Evolutionary conservation across 2,797 vertebrate species (phyloP).

Genomic region (Danio tinwini): DNA sequence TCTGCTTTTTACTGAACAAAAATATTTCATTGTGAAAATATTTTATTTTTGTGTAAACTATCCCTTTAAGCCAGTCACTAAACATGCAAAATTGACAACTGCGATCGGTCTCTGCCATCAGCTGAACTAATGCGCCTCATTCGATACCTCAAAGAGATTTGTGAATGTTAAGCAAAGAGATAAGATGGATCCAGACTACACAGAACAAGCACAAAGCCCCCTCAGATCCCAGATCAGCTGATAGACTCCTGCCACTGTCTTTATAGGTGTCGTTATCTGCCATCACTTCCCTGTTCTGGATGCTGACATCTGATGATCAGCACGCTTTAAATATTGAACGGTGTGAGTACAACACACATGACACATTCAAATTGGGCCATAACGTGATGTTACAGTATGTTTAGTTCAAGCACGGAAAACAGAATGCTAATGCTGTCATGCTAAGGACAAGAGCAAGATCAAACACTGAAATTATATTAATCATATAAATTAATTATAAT

Average conservation of each 20-base stretch:
- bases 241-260: slow-evolving; percentile 61
- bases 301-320: slow-evolving; percentile 70
- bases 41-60: too few species aligned
- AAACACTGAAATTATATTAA: too few species aligned
- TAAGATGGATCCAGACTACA: slow-evolving; percentile 69
- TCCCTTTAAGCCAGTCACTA: too few species aligned
- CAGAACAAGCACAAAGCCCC: slow-evolving; percentile 71
- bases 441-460: too few species aligned
- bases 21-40: too few species aligned
- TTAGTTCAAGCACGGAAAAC: slow-evolving; percentile 6
- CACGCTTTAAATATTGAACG: slow-evolving; percentile 69
- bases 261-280: slow-evolving; percentile 66
- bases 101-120: not conserved
- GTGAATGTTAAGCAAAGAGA: slow-evolving; percentile 71
- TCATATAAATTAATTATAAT: not conserved
- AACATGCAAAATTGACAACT: too few species aligned
- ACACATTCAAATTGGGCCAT: slow-evolving; percentile 72
- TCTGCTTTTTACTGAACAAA: too few species aligned
- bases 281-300: slow-evolving; percentile 73
- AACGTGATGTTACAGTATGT: slow-evolving; percentile 44
- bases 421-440: slow-evolving; percentile 4
- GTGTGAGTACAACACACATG: slow-evolving; percentile 35
- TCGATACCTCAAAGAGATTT: slow-evolving; percentile 68
- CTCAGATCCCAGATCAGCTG: slow-evolving; percentile 65
- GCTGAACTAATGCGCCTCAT: slow-evolving; percentile 41